phyloP scores from a whole-genome alignment of 2,797 vertebrate genomes.

The Chelmon rostratus region DNA sequence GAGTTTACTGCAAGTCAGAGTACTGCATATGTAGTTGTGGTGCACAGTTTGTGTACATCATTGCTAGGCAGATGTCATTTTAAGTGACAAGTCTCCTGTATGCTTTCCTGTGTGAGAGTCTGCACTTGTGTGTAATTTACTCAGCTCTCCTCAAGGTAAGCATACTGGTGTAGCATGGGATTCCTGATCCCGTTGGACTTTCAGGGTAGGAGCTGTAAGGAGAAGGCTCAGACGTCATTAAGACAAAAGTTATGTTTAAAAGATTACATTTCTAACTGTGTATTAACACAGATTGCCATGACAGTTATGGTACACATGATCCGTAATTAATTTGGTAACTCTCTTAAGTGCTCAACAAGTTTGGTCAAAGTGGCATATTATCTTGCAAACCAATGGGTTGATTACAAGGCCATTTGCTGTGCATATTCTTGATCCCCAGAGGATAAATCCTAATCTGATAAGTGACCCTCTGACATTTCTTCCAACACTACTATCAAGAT shows the following conservation, averaged over 20 bases:
- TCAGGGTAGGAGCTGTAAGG: neutral
- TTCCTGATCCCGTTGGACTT: slow-evolving; percentile 31
- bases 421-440: neutral
- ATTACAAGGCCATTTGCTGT: neutral
- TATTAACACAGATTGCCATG: neutral
- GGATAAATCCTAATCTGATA: neutral
- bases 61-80: slow-evolving; percentile 13
- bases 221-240: slow-evolving; percentile 5
- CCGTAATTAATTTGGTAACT: neutral
- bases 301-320: neutral
- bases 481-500: neutral
- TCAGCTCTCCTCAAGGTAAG: slow-evolving; percentile 39
- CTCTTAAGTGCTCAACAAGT: neutral
- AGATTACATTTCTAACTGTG: neutral
- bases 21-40: neutral
- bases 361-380: neutral
- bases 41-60: slow-evolving; percentile 4
- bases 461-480: neutral
- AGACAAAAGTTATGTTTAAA: neutral
- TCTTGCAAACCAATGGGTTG: neutral
- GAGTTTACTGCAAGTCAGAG: slow-evolving; percentile 10
- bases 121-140: slow-evolving; percentile 20
- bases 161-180: slow-evolving; percentile 18
- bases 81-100: slow-evolving; percentile 32
- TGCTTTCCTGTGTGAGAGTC: slow-evolving; percentile 15